Evolutionary conservation across 64 coral and sea anemone genomes (phyloP), one percentile per base, ranked within the genome.

Genomic region (Stylophora pistillata): DNA sequence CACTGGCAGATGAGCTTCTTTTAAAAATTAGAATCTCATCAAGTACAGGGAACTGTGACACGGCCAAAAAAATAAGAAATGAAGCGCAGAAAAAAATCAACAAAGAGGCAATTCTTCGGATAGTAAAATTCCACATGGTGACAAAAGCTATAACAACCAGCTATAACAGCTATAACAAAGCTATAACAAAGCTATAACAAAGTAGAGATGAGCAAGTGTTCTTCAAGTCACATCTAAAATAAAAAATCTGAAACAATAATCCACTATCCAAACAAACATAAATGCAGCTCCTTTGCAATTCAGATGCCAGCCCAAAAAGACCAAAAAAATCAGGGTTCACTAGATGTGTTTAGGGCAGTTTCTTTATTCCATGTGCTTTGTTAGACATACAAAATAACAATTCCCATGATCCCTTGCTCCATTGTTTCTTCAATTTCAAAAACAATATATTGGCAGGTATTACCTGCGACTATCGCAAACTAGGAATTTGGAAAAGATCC

Each of bases 71-170:
- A 53, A 33, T 68, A n/a, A 33, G 60, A 41, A 83, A 31, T 37
- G 68, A 68, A 83, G 64, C 23, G 61, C 80, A 66, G 21, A 30
- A 9, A 34, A 83, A 63, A 25, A 53, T 62, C 18, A 52, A 20
- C 32, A 83, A 53, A 64, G 60, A 66, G 26, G 59, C 26, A 25
- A 83, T 41, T 18, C 30, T 68, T 83, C 80, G 80, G 68, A 83
- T 31, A 53, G 80, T 55, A 83, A 64, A 83, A 33, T 26, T 66
- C 30, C 80, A 66, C 61, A 83, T 64, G 21, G 27, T 69, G 30
- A 31, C 21, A 61, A 37, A 37, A 20, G 12, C 10, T 65, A 66
- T 9, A 27, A 4, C n/a, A n/a, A n/a, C n/a, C n/a, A n/a, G n/a
- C n/a, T n/a, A n/a, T n/a, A n/a, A n/a, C n/a, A n/a, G n/a, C n/a